Evolutionary conservation across 2,113 vertebrate genomes (phyloP).

Genomic region (Protobothrops flavoviridis): DNA sequence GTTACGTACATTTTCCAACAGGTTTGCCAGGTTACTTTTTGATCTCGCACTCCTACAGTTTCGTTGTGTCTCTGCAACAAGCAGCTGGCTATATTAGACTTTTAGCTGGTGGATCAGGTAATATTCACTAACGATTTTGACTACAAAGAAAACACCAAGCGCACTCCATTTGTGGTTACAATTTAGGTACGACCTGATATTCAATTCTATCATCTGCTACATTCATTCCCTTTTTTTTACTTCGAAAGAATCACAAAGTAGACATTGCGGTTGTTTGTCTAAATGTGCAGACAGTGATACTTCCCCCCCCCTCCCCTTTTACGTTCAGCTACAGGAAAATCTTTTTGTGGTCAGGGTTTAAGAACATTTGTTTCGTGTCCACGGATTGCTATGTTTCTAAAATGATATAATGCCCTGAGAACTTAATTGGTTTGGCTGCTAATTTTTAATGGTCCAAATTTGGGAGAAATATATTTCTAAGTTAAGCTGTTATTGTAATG

Average conservation of each 20-base stretch:
- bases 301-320: background rate
- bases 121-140: background rate
- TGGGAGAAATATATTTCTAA: background rate
- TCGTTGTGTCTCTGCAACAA: background rate
- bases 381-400: background rate
- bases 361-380: slow-evolving; percentile 5
- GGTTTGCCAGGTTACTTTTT: background rate
- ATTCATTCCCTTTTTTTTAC: background rate
- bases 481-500: slow-evolving; percentile 19
- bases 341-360: background rate
- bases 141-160: background rate
- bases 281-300: background rate
- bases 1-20: background rate
- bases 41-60: background rate
- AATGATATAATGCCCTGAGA: background rate
- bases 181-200: background rate
- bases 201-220: background rate
- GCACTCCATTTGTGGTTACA: background rate
- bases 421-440: slow-evolving; percentile 12
- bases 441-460: background rate
- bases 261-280: background rate
- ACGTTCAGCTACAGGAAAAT: background rate
- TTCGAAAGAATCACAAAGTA: background rate
- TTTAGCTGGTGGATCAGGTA: background rate
- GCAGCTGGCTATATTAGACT: fast-evolving